phyloP scores from a whole-genome alignment of 2,113 vertebrate species.

The Phyllostomus hastatus region DNA sequence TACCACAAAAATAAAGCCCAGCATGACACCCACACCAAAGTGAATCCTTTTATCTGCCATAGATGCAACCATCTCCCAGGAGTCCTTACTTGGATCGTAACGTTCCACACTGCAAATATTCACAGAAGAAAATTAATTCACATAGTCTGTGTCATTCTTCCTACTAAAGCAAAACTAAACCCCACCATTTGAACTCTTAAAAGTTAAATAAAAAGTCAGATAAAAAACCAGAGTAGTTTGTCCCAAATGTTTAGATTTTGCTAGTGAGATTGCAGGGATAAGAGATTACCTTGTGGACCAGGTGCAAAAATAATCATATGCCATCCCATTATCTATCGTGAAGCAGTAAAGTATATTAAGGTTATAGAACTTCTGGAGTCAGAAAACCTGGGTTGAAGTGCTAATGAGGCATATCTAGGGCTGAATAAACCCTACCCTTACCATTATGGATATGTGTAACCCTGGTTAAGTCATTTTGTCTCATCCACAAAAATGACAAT shows the following conservation, averaged over 20 bases:
- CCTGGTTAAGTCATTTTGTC: not conserved
- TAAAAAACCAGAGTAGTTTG: constrained; percentile 12
- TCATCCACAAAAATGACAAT: not conserved
- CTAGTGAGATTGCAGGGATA: not conserved
- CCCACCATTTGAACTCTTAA: not conserved
- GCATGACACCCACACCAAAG: constrained; percentile 97
- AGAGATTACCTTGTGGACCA: not conserved
- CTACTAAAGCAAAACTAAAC: constrained; percentile 45
- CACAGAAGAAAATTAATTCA: constrained; percentile 60
- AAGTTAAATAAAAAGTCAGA: not conserved
- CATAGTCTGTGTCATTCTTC: not conserved
- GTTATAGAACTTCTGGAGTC: not conserved
- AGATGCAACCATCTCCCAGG: constrained; percentile 96
- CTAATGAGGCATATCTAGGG: not conserved
- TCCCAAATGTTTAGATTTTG: not conserved
- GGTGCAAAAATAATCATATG: not conserved
- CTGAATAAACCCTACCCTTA: not conserved
- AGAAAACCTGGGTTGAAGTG: not conserved
- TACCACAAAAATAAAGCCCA: constrained; percentile 98
- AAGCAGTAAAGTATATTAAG: not conserved
- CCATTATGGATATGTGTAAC: not conserved
- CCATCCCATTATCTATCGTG: not conserved
- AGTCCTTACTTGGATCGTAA: constrained; percentile 95
- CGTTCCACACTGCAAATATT: constrained; percentile 90
- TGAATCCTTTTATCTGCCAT: constrained; percentile 99